Evolutionary conservation across 2,797 vertebrate species (phyloP), one percentile per base, ranked within the genome.

Genomic region (Leptodactylus fallax): DNA sequence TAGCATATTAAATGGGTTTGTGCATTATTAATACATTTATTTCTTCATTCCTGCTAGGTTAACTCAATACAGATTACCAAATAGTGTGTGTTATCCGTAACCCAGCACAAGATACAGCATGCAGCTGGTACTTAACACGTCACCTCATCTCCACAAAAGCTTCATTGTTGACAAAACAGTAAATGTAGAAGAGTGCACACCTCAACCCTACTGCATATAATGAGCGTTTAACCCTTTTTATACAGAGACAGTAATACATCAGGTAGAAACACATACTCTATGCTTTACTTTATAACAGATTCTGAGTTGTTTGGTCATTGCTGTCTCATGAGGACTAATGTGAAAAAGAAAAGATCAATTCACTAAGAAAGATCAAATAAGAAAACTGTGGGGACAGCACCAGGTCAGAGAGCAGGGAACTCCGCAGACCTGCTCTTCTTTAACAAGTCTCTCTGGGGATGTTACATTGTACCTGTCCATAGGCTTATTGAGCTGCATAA

Each of bases 351-450:
- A 95, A 95, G 93, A 95, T 94, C 93, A 94, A 96, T 95, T 95
- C 94, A 93, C 94, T 94, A 93, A 93, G 92, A 94, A 94, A 96
- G 95, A 95, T 96, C 95, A 96, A 96, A 96, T 95, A 93, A 94
- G 94, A 94, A 95, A 94, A 94, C 95, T 95, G 94, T 93, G 93
- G 94, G 96, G 96, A 96, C 94, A 96, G 94, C 93, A 95, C 92
- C 91, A 92, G 94, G 95, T 96, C 95, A 97, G 95, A 94, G 92
- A 93, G 91, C 95, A 95, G 94, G 96, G 96, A 96, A 95, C 95
- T 96, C 96, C 96, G 96, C 96, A 97, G 97, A 96, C 95, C 95
- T 97, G 96, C 97, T 97, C 97, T 97, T 98, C 96, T 97, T 98
- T 98, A 98, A 97, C 93, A 94, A 90, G 91, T 92, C 94, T 96